Evolutionary conservation across 2,797 vertebrate species (phyloP), one percentile per base, ranked within the genome.

Genomic region (Acanthurus leucopareius): DNA sequence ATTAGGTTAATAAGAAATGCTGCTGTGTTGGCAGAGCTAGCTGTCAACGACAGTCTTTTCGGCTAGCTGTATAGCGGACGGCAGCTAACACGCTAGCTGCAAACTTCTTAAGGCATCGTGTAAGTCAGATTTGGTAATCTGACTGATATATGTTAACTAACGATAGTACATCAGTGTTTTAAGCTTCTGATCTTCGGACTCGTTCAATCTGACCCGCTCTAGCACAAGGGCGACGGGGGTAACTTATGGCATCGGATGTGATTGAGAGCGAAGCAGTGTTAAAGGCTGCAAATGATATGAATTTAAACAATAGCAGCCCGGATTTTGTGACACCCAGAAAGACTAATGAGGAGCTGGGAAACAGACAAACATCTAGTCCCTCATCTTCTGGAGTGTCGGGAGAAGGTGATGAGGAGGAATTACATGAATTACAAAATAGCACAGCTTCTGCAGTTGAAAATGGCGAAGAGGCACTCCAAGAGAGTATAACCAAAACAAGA

Each of bases 231-330:
- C 48, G 44, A 75, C 62, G 22, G 61, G 67, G 75, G 44, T 74
- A 67, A 63, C 64, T 22, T 19, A 96, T 96, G 95, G 95, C 94
- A 74, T 90, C 95, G 69, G 94, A 94, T 76, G 89, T 88, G 77
- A 88, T 84, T 14, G 91, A 91, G 77, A 88, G 84, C 60, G 93
- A 94, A 66, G 88, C 86, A 19, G 90, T 56, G 70, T 57, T 92
- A 54, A 92, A 87, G 65, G 88, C 53, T 82, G 74, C 67, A 15
- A 81, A 75, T 68, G 91, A 93, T 17, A 75, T 83, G 78, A 88
- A 56, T 75, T 44, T 88, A 81, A 93, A 93, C 93, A 94, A 92
- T 87, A 92, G 90, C 69, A 80, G 86, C 44, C 35, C 79, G 49
- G 92, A 89, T 19, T 63, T 75, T 66, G 93, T 93, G 93, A 93